These are phyloP conservation scores for Clostera curtula DNA, from an alignment of 2,888 invertebrate genomes.

Conservation along the genomic window DNA sequence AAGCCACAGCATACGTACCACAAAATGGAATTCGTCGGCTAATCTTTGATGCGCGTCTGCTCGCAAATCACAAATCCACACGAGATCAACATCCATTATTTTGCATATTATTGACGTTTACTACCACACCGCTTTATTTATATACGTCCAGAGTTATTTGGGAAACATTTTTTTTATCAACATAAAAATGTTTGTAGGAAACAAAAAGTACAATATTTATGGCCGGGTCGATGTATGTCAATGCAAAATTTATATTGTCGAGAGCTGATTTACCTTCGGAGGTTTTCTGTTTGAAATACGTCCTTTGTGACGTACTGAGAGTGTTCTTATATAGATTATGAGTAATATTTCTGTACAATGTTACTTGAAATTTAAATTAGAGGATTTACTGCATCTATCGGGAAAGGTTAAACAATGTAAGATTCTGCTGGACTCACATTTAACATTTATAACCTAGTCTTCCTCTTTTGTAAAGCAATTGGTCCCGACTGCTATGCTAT, in stretches of 20 bases:
- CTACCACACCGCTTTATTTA: slow-evolving; percentile 70
- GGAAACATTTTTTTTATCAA: slow-evolving; percentile 68
- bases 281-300: slow-evolving; percentile 50
- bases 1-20: slow-evolving; percentile 20
- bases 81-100: slow-evolving; percentile 71
- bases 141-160: slow-evolving; percentile 64
- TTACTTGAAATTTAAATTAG: slow-evolving; percentile 27
- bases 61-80: slow-evolving; percentile 65
- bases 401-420: too few species aligned
- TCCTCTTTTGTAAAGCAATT: too few species aligned
- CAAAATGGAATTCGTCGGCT: slow-evolving; percentile 46
- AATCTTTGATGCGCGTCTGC: slow-evolving; percentile 57
- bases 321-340: slow-evolving; percentile 37
- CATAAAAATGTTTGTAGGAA: slow-evolving; percentile 68
- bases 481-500: too few species aligned
- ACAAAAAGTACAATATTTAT: slow-evolving; percentile 69
- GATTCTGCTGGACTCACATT: too few species aligned
- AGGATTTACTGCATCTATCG: too few species aligned
- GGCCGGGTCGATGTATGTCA: slow-evolving; percentile 64
- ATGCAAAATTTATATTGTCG: slow-evolving; percentile 66
- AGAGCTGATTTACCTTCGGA: slow-evolving; percentile 53
- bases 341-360: slow-evolving; percentile 30
- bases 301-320: slow-evolving; percentile 47
- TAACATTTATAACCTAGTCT: too few species aligned
- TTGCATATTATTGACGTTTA: slow-evolving; percentile 74